Conservation (phyloP, 1,140 invertebrate species). For the Arion vulgaris region DNA sequence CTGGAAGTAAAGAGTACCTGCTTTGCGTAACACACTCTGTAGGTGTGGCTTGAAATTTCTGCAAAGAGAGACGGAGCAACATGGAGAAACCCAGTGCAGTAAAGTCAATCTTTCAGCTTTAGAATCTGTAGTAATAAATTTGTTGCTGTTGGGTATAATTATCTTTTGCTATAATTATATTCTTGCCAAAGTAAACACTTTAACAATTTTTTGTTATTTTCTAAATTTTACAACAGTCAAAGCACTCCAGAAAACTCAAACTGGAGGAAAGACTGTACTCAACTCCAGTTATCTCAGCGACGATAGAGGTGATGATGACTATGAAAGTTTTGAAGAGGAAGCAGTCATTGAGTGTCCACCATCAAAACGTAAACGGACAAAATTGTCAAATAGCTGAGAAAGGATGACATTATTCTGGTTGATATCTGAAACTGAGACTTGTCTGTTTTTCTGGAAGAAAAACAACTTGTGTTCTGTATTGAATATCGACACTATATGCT, state of each 20-base stretch:
- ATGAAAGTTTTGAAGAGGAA: conserved; percentile 33
- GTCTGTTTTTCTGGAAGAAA: not conserved
- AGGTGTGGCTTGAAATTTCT: too few relatives aligned
- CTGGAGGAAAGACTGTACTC: conserved; percentile 18
- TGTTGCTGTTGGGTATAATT: too few relatives aligned
- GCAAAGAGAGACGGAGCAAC: too few relatives aligned
- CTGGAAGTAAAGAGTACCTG: too few relatives aligned
- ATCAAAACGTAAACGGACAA: conserved; percentile 24
- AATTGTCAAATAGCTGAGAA: conserved; percentile 27
- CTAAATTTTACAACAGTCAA: conserved; percentile 29
- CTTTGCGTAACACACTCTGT: too few relatives aligned
- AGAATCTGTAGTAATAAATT: too few relatives aligned
- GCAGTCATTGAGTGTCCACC: conserved; percentile 14
- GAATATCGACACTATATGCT: not conserved
- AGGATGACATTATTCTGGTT: not conserved
- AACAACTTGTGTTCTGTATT: not conserved
- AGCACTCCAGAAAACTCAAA: conserved; percentile 35
- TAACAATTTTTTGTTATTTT: too few relatives aligned
- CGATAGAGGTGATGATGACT: conserved; percentile 18
- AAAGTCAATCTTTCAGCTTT: too few relatives aligned
- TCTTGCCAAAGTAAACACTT: too few relatives aligned
- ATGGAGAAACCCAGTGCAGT: too few relatives aligned
- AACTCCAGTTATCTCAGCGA: conserved; percentile 28
- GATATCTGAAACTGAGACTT: not conserved
- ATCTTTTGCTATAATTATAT: too few relatives aligned